Base-by-base conservation (phyloP, 1,140 invertebrate species). In the Drosophila cardini region DNA sequence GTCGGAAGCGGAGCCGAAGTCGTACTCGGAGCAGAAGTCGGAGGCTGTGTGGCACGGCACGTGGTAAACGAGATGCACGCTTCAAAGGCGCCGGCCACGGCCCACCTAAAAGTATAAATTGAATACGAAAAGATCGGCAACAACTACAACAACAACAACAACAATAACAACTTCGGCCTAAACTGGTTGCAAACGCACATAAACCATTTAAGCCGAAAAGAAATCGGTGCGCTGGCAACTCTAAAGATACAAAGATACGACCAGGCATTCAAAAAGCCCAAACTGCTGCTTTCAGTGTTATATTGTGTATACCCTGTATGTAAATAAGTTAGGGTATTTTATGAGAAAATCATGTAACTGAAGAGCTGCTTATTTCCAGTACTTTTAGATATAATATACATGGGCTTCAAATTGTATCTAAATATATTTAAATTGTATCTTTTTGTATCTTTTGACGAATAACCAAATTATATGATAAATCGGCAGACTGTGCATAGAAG, bases 151-250 rank as follows among this genome's bases (percentile, higher is more conserved):
- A 46, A 36, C 43, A 53, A 32, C 46, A 34, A 69, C 38, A 9
- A 45, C 34, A 62, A 40, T n/a, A 48, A 43, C 32, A 48, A 56
- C 57, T 43, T 43, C 56, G 38, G 80, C 67, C 62, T 72, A 87
- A 87, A 87, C 83, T 89, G 84, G 84, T 89, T 87, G 80, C 79
- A 89, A 80, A 87, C 83, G 79, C 79, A 87, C 83, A 87, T 87
- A 89, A 83, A 84, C 83, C 83, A 87, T 87, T 87, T 89, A 87
- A 87, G 83, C 84, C 83, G 76, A 87, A 87, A 89, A 87, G 83
- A 87, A 87, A 87, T 89, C 83, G 84, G 56, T 57, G 79, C 69
- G 74, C 74, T 55, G 64, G 58, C 71, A 70, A 70, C 79, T 80
- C 81, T 78, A 86, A 85, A 80, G 80, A 83, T 81, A 71, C 58